Percentiles rank a stretch among this genome's conserved stretches.
Conservation (phyloP, 2,113 vertebrate genomes). For the Donacobius atricapilla region DNA sequence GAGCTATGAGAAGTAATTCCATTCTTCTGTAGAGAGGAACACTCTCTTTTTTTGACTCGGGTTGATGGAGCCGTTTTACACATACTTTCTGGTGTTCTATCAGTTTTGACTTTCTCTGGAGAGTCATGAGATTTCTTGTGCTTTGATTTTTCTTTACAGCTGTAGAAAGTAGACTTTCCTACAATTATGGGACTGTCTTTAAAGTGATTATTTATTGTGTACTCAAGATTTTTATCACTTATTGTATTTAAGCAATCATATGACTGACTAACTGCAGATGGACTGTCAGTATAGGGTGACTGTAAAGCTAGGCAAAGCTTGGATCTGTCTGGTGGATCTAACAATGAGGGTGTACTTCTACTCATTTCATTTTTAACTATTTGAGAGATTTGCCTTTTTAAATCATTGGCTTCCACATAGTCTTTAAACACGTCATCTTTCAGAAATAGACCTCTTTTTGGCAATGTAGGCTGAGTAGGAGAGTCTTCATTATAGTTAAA, state of each 20-base stretch:
- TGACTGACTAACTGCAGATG: slow-evolving; percentile 80
- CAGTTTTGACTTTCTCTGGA: slow-evolving; percentile 21
- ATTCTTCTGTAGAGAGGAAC: slow-evolving; percentile 30
- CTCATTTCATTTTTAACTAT: slow-evolving; percentile 83
- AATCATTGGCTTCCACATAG: slow-evolving; percentile 27
- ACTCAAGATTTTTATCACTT: slow-evolving; percentile 63
- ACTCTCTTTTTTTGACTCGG: neutral
- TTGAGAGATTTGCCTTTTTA: slow-evolving; percentile 59
- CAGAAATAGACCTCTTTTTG: slow-evolving; percentile 85
- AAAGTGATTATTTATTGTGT: slow-evolving; percentile 53
- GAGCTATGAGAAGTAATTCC: slow-evolving; percentile 2
- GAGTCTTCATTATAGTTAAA: slow-evolving; percentile 83
- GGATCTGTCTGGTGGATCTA: slow-evolving; percentile 84
- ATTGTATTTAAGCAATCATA: slow-evolving; percentile 81
- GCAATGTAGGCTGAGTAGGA: slow-evolving; percentile 84
- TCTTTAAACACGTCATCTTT: slow-evolving; percentile 71
- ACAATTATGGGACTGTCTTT: slow-evolving; percentile 65
- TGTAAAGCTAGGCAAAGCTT: slow-evolving; percentile 87
- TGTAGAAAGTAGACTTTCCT: slow-evolving; percentile 34
- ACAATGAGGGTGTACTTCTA: slow-evolving; percentile 83
- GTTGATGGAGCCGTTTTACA: neutral
- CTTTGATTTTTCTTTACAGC: slow-evolving; percentile 69
- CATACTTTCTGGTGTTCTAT: neutral
- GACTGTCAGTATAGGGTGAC: slow-evolving; percentile 72
- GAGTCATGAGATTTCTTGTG: slow-evolving; percentile 50